Conservation (phyloP, 2,797 vertebrate species). For the Oophaga sylvatica region DNA sequence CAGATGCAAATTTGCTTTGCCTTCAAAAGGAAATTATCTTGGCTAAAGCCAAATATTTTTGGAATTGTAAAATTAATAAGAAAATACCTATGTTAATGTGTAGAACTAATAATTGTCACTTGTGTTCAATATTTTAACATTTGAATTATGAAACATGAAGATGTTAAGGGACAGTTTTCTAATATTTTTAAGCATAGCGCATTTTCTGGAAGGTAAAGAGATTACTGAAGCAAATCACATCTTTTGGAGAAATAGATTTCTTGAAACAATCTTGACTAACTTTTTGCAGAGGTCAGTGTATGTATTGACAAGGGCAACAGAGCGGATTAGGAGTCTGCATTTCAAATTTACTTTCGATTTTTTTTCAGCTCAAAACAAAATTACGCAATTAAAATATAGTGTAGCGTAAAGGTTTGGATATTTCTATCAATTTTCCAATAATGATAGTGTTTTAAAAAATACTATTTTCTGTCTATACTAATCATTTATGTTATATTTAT, state of each 20-base stretch:
- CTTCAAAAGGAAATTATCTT: too few relatives aligned
- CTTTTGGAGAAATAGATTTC: constrained; percentile 43
- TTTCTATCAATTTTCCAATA: not conserved
- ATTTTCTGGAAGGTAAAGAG: constrained; percentile 32
- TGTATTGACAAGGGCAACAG: constrained; percentile 47
- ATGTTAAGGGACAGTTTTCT: not conserved
- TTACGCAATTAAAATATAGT: not conserved
- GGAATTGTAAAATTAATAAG: too few relatives aligned
- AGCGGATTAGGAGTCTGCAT: constrained; percentile 37
- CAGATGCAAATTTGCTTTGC: too few relatives aligned
- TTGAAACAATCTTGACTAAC: constrained; percentile 36
- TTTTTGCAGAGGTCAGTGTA: constrained; percentile 44
- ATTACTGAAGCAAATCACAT: constrained; percentile 51
- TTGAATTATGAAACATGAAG: too few relatives aligned
- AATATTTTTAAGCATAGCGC: constrained; percentile 1
- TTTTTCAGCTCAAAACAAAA: not conserved
- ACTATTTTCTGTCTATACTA: not conserved
- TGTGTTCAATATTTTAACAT: too few relatives aligned
- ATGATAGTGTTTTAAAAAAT: not conserved
- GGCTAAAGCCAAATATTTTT: too few relatives aligned
- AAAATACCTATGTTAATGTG: too few relatives aligned
- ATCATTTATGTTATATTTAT: not conserved
- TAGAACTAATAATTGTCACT: too few relatives aligned
- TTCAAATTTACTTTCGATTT: constrained; percentile 10
- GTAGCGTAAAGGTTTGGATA: not conserved